Percentiles rank a stretch among this genome's conserved stretches.
Conservation (phyloP, 2,113 vertebrate genomes). For the Hippotragus niger region DNA sequence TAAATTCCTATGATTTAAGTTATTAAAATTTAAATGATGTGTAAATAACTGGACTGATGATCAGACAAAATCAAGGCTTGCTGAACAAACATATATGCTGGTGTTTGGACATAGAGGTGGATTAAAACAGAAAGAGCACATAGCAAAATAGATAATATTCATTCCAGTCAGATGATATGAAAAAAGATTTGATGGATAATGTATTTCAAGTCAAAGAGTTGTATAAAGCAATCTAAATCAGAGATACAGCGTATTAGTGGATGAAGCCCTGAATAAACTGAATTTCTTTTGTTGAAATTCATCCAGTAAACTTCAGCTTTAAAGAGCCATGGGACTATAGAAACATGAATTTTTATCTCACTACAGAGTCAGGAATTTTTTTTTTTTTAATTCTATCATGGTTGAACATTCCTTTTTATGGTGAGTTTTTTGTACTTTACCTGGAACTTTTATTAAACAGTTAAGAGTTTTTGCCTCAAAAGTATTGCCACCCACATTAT, state of each 20-base stretch:
- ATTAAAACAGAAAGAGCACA: slow-evolving; percentile 45
- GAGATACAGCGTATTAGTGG: not conserved
- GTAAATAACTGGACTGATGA: slow-evolving; percentile 67
- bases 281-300: not conserved
- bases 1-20: slow-evolving; percentile 66
- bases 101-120: slow-evolving; percentile 42
- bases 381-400: not conserved
- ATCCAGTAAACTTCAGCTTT: not conserved
- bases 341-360: not conserved
- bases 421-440: not conserved
- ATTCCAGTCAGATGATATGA: slow-evolving; percentile 34
- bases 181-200: slow-evolving; percentile 55
- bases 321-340: not conserved
- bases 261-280: not conserved
- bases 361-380: not conserved
- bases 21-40: slow-evolving; percentile 71
- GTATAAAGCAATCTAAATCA: not conserved
- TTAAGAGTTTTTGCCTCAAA: not conserved
- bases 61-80: slow-evolving; percentile 57
- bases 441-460: not conserved
- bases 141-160: slow-evolving; percentile 50
- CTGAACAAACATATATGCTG: slow-evolving; percentile 52
- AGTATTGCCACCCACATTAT: not conserved
- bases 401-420: not conserved
- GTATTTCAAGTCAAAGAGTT: slow-evolving; percentile 25